Conservation (phyloP, 2,888 invertebrate genomes). For the Nebria brevicollis region DNA sequence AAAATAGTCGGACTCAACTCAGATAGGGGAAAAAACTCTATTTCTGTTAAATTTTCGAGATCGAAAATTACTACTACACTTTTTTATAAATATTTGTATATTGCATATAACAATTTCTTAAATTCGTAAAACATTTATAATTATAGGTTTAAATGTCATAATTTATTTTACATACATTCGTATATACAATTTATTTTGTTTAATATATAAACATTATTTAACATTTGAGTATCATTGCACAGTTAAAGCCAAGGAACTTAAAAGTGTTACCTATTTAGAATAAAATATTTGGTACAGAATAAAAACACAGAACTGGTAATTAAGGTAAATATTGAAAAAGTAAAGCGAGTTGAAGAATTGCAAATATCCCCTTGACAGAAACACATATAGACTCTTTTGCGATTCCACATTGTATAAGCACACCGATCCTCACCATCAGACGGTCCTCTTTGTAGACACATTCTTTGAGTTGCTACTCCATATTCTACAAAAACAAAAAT, state of each 20-base stretch:
- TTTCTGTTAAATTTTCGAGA: too few species aligned
- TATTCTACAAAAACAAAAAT: slow-evolving; percentile 71
- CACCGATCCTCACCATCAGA: slow-evolving; percentile 91
- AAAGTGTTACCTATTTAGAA: neutral
- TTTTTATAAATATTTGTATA: too few species aligned
- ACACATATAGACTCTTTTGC: slow-evolving; percentile 88
- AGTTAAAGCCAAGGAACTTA: neutral
- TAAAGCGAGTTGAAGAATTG: slow-evolving; percentile 65
- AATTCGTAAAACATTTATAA: neutral
- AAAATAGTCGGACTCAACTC: too few species aligned
- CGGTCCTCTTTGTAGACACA: slow-evolving; percentile 88
- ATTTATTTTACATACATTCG: slow-evolving; percentile 8
- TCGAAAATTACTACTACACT: too few species aligned
- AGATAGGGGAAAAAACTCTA: too few species aligned
- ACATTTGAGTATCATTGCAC: neutral
- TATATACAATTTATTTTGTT: neutral
- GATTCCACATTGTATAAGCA: slow-evolving; percentile 84
- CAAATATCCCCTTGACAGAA: slow-evolving; percentile 92
- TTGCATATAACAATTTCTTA: too few species aligned
- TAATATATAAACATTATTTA: neutral
- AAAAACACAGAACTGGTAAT: neutral
- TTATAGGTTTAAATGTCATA: neutral
- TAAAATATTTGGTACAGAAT: neutral
- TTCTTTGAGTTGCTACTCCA: slow-evolving; percentile 86
- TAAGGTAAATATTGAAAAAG: neutral